These are phyloP conservation scores for Promerops cafer DNA, from an alignment of 2,113 vertebrate genomes.

Conservation along the genomic window DNA sequence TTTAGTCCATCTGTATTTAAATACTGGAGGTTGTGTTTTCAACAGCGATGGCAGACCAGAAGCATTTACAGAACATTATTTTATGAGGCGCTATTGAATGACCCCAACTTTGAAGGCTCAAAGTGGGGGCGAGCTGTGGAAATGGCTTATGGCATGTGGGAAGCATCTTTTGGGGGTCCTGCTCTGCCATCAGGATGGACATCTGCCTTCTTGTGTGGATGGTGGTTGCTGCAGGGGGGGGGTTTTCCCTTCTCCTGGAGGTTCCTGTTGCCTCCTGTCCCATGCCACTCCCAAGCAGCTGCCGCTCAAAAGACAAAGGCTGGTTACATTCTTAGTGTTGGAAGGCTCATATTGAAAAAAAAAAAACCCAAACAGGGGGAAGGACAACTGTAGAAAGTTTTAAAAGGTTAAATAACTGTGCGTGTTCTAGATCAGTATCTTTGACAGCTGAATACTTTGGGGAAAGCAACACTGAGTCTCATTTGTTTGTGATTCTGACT, in stretches of 20 bases:
- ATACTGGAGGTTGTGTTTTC: background rate
- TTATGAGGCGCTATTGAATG: background rate
- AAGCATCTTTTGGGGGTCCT: background rate
- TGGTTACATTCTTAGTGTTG: background rate
- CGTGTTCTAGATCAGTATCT: background rate
- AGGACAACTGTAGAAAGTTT: background rate
- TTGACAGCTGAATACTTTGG: background rate
- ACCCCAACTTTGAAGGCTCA: background rate
- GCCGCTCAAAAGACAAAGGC: background rate
- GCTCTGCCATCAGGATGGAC: fast-evolving
- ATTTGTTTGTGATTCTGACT: background rate
- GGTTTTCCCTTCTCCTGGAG: background rate
- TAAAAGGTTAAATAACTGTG: background rate
- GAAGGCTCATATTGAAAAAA: background rate
- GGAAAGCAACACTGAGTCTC: background rate
- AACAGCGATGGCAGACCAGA: background rate
- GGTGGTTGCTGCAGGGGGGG: background rate
- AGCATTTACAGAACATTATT: background rate
- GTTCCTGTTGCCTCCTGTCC: background rate
- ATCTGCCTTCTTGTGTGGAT: fast-evolving
- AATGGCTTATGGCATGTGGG: fast-evolving
- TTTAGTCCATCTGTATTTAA: background rate
- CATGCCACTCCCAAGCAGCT: fast-evolving
- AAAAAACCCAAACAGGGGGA: background rate
- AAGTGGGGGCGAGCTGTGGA: fast-evolving